Conservation (phyloP, 2,797 vertebrate species). For the Sphenopsis melanotis region DNA sequence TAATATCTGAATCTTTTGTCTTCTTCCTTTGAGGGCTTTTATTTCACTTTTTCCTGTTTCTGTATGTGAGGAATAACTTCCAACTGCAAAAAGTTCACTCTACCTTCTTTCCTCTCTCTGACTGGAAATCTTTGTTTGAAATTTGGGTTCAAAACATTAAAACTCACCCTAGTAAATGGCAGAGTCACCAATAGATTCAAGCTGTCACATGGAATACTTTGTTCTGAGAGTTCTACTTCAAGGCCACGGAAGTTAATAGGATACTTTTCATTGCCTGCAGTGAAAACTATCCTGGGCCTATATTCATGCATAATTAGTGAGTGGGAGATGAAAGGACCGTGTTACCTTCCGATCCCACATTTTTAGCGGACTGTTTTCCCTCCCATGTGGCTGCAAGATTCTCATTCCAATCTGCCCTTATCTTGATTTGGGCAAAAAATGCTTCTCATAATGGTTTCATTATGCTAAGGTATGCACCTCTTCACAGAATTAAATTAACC, state of each 20-base stretch:
- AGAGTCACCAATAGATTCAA: not conserved
- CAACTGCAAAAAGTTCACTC: not conserved
- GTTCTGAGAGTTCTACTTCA: not conserved
- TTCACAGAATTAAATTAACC: slow-evolving; percentile 25
- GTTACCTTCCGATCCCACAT: not conserved
- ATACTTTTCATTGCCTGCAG: slow-evolving; percentile 2
- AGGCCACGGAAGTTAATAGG: not conserved
- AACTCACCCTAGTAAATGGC: not conserved
- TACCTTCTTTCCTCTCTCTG: not conserved
- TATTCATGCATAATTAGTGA: not conserved
- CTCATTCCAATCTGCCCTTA: slow-evolving; percentile 24
- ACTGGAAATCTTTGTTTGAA: not conserved
- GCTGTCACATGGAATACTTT: not conserved
- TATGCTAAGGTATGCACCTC: not conserved
- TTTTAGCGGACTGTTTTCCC: slow-evolving; percentile 24
- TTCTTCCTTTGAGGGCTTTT: not conserved
- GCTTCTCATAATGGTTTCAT: slow-evolving; percentile 22
- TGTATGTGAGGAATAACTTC: not conserved
- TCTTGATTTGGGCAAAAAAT: not conserved
- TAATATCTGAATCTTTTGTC: slow-evolving; percentile 11
- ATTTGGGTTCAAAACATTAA: not conserved
- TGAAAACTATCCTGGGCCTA: slow-evolving; percentile 1
- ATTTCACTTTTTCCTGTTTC: not conserved
- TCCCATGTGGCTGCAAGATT: slow-evolving; percentile 44
- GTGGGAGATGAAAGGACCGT: not conserved